Evolutionary conservation across 1,140 invertebrate species (phyloP).

Genomic region (Apolygus lucorum): DNA sequence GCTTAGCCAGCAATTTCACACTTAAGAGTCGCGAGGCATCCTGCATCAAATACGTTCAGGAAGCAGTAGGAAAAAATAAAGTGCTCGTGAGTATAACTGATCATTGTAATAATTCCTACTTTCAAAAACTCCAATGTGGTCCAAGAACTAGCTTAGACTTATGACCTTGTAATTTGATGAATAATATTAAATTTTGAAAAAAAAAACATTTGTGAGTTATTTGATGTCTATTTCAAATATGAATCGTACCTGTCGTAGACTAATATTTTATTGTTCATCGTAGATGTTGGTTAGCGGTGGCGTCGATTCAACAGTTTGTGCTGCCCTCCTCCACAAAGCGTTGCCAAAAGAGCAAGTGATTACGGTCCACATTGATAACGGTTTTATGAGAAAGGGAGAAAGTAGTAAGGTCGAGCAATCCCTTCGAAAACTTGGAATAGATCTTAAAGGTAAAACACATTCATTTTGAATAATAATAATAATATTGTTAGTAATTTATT

Average conservation of each 20-base stretch:
- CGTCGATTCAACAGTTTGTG: conserved; percentile 97
- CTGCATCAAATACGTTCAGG: conserved; percentile 88
- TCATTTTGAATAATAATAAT: no score
- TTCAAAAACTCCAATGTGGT: no score
- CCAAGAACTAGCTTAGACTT: no score
- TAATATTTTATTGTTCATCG: no score
- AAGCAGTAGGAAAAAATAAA: conserved; percentile 84
- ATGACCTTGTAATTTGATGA: no score
- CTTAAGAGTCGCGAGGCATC: conserved; percentile 78
- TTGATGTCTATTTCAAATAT: no score
- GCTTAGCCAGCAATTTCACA: conserved; percentile 79
- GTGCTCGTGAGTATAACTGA: conserved; percentile 79
- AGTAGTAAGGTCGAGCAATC: conserved; percentile 79
- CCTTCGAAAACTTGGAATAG: conserved; percentile 74
- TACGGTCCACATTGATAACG: conserved; percentile 97
- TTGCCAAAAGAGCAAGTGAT: conserved; percentile 85
- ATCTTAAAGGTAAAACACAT: conserved; percentile 54
- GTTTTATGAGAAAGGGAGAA: conserved; percentile 96
- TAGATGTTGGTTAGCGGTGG: conserved; percentile 91
- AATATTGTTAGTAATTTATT: no score
- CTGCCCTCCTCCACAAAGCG: conserved; percentile 84
- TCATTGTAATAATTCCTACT: background rate
- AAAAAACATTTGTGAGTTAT: no score
- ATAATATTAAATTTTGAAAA: no score
- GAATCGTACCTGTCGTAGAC: no score